Evolutionary conservation across 2,113 vertebrate genomes (phyloP), one percentile per base, ranked within the genome.

Genomic region (Diadophis punctatus): DNA sequence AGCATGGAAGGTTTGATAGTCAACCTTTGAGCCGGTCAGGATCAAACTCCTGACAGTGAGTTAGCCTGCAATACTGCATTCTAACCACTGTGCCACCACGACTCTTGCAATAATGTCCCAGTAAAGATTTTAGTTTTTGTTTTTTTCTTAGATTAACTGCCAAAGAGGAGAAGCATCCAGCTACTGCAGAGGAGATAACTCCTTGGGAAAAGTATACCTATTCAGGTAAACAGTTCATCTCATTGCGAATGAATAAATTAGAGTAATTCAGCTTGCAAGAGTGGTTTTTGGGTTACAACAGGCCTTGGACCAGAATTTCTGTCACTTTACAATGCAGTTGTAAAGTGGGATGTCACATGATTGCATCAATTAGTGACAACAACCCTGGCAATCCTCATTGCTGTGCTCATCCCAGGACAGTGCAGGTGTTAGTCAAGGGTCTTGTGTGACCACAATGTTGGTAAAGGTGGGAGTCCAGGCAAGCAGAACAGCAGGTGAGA

Each of bases 121-220:
- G 68, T 22, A n/a, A 48, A 89, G 84, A 74, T n/a, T 46, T 34
- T 89, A 11, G 93, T 6, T n/a, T n/a, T n/a, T n/a, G n/a, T 95
- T 94, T 55, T 0, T 55, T 93, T 23, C 49, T 91, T 91, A 99
- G 99, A 98, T 99, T 63, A 98, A 98, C 94, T 99, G 99, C 95
- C 97, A 97, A 88, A 39, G 95, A 94, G 98, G 98, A 95, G 95
- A 96, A 46, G 90, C 96, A 49, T 97, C 96, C 51, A 96, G 93
- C 30, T 99, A 99, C 56, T 99, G 99, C 96, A 96, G 96, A 9
- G 97, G 97, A 56, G 98, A 98, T 87, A 96, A 97, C 22, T 85
- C 96, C 0, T 94, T 97, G 22, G 97, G 97, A 93, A 98, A 98
- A 93, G 98, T 97, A 0, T 99, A 98, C 96, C 97, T 99, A 89